phyloP scores from a whole-genome alignment of 2,797 vertebrate species.

The Cheirogaleus major region DNA sequence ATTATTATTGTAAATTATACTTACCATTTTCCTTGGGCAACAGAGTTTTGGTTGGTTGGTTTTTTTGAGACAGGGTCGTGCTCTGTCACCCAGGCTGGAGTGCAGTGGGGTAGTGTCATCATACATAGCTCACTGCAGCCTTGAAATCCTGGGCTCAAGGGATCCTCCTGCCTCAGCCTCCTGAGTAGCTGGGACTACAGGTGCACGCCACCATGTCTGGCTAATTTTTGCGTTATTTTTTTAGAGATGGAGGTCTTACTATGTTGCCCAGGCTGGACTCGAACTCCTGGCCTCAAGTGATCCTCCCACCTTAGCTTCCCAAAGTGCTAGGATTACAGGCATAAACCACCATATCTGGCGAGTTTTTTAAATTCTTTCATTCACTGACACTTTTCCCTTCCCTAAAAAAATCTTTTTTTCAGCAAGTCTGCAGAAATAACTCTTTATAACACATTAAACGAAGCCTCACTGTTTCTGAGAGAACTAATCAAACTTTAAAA shows the following conservation, averaged over 20 bases:
- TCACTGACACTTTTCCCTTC: not conserved
- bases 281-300: not conserved
- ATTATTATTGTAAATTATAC: not conserved
- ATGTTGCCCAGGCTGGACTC: not conserved
- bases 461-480: not conserved
- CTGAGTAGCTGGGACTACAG: not conserved
- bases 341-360: not conserved
- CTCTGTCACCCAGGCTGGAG: not conserved
- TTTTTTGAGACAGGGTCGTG: not conserved
- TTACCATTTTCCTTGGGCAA: not conserved
- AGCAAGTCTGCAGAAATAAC: not conserved
- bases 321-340: not conserved
- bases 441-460: not conserved
- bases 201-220: not conserved
- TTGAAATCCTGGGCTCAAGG: not conserved
- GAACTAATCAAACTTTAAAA: not conserved
- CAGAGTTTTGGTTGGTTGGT: not conserved
- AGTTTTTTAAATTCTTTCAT: not conserved
- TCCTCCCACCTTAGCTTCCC: not conserved
- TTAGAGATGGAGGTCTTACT: not conserved
- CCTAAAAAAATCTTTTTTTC: not conserved
- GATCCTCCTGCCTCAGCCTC: not conserved
- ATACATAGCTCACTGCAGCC: not conserved
- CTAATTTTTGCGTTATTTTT: not conserved
- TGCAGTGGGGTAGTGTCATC: not conserved